These are phyloP conservation scores for Coturnix japonica DNA, from an alignment of 2,113 vertebrate species.

Conservation along the genomic window DNA sequence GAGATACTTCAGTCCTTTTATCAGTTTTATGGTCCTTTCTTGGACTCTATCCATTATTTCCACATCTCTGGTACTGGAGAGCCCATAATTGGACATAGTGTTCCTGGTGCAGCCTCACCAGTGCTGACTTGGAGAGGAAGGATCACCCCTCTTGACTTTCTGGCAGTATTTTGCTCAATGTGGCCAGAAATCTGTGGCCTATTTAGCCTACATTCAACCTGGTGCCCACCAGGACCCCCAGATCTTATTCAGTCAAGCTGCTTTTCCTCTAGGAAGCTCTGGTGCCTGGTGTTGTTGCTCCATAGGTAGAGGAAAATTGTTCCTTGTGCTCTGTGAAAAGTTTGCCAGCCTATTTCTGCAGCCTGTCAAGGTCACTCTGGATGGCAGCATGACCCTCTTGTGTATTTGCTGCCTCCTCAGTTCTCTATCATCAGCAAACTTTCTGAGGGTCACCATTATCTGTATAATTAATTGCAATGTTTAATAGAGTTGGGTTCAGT, in stretches of 20 bases:
- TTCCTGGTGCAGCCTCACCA: neutral
- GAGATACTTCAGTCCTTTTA: neutral
- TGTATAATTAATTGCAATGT: neutral
- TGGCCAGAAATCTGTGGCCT: neutral
- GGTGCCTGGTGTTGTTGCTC: neutral
- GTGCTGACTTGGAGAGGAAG: neutral
- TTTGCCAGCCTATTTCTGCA: neutral
- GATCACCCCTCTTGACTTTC: neutral
- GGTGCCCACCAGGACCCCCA: neutral
- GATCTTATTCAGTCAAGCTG: neutral
- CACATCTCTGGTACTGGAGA: neutral
- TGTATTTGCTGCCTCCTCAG: neutral
- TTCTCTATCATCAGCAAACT: neutral
- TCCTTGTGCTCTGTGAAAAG: neutral
- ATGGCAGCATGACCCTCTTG: neutral
- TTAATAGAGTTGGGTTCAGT: neutral
- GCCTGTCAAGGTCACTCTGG: neutral
- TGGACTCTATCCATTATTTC: neutral
- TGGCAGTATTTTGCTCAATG: neutral
- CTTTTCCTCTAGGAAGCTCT: neutral
- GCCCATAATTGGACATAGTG: neutral
- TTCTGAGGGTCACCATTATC: neutral
- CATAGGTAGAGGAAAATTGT: neutral
- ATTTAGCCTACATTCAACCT: neutral
- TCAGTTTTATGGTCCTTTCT: neutral